phyloP scores from a whole-genome alignment of 2,797 vertebrate genomes.

The Mastacembelus armatus region DNA sequence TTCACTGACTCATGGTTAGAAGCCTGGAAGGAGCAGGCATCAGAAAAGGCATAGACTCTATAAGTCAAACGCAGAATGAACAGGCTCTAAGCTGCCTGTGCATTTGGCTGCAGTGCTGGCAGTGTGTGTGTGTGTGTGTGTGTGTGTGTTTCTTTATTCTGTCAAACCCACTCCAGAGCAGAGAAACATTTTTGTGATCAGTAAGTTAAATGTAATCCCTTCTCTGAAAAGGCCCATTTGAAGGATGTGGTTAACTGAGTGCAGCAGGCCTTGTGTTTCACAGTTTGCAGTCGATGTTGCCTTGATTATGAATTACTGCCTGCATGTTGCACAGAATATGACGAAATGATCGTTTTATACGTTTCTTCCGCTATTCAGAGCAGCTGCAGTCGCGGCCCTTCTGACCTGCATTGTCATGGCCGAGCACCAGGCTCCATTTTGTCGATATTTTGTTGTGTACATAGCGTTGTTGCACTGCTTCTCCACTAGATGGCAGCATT shows the following conservation, averaged over 20 bases:
- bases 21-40: neutral
- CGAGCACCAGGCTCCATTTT: constrained; percentile 80
- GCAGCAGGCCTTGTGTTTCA: neutral
- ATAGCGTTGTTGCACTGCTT: neutral
- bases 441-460: constrained; percentile 60
- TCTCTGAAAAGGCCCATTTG: neutral
- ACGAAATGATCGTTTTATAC: neutral
- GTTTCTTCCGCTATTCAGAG: neutral
- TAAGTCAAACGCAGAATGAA: constrained; percentile 17
- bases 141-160: neutral
- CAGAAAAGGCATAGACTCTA: neutral
- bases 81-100: constrained; percentile 1
- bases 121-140: neutral
- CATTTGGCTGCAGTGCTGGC: constrained; percentile 32
- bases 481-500: constrained; percentile 66
- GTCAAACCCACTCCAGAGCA: too few species aligned
- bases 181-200: neutral
- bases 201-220: neutral
- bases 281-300: neutral
- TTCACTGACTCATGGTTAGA: neutral
- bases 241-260: neutral
- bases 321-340: neutral
- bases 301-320: neutral
- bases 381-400: constrained; percentile 39
- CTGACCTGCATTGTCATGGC: constrained; percentile 80